These are phyloP conservation scores for Apis cerana DNA, from an alignment of 1,140 invertebrate species.

Conservation along the genomic window DNA sequence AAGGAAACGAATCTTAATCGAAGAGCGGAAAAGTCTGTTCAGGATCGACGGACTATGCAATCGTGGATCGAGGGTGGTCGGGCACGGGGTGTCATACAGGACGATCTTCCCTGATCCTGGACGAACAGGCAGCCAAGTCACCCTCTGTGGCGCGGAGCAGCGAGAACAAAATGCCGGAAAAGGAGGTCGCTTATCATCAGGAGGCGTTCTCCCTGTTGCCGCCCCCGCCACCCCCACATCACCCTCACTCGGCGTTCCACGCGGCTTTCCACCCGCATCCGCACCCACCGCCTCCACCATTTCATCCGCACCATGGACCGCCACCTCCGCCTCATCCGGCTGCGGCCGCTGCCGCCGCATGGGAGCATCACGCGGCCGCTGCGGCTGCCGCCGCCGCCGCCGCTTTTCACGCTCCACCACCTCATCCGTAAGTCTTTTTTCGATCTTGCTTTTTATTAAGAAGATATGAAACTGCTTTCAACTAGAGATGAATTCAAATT, in stretches of 20 bases:
- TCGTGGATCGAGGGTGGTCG: slow-evolving; percentile 39
- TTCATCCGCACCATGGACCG: slow-evolving; percentile 69
- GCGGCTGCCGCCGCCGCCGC: slow-evolving; percentile 72
- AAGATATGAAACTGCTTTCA: no score
- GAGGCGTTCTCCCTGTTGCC: slow-evolving; percentile 78
- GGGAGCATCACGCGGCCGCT: slow-evolving; percentile 78
- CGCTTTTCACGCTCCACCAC: slow-evolving; percentile 75
- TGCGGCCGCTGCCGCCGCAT: slow-evolving; percentile 74
- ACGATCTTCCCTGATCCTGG: slow-evolving; percentile 57
- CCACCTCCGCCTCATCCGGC: slow-evolving; percentile 73
- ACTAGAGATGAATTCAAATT: no score
- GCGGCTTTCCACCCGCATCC: slow-evolving; percentile 78
- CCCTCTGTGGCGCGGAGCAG: slow-evolving; percentile 44
- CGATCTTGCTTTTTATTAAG: not conserved
- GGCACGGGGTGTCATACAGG: slow-evolving; percentile 52
- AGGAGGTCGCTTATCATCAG: slow-evolving; percentile 80
- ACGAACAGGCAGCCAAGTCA: slow-evolving; percentile 30
- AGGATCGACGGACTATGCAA: slow-evolving; percentile 53
- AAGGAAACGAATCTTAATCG: not conserved
- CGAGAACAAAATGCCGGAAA: slow-evolving; percentile 76
- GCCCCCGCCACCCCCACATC: slow-evolving; percentile 76
- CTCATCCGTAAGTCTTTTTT: slow-evolving; percentile 74
- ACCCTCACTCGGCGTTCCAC: slow-evolving; percentile 79
- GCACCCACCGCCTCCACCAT: slow-evolving; percentile 74
- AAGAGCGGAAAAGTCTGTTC: not conserved